Evolutionary conservation across 2,113 vertebrate genomes (phyloP).

Genomic region (Chaenocephalus aceratus): DNA sequence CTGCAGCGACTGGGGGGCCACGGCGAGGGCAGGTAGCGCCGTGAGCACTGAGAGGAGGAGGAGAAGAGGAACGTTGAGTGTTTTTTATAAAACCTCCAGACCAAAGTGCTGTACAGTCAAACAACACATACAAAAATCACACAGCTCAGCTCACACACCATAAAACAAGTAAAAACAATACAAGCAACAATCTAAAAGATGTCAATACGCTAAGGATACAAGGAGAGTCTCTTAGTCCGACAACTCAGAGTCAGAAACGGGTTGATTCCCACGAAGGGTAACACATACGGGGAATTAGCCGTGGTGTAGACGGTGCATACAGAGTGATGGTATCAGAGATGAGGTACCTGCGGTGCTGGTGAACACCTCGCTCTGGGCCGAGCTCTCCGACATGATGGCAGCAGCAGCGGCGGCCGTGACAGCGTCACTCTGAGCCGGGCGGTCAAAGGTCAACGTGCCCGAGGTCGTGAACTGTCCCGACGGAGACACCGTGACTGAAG

Average conservation of each 20-base stretch:
- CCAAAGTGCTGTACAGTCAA: too few relatives aligned
- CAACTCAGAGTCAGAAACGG: too few relatives aligned
- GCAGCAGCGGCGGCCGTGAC: slow-evolving; percentile 83
- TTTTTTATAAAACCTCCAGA: not conserved
- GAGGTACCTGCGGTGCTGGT: slow-evolving; percentile 88
- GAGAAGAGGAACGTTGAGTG: not conserved
- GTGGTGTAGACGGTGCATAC: too few relatives aligned
- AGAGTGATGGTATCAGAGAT: not conserved
- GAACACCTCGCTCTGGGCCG: slow-evolving; percentile 90
- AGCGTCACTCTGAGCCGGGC: slow-evolving; percentile 85
- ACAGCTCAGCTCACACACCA: too few relatives aligned
- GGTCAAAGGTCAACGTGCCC: slow-evolving; percentile 93
- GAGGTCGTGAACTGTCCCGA: slow-evolving; percentile 95
- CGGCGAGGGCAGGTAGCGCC: slow-evolving; percentile 89
- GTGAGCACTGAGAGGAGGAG: slow-evolving; percentile 84
- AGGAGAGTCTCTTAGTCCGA: not conserved
- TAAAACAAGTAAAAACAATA: too few relatives aligned
- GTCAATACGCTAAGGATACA: too few relatives aligned
- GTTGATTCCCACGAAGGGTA: too few relatives aligned
- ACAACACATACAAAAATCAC: too few relatives aligned
- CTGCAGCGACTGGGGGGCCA: slow-evolving; percentile 87
- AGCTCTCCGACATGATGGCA: slow-evolving; percentile 91
- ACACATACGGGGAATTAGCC: too few relatives aligned
- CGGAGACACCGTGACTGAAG: slow-evolving; percentile 93
- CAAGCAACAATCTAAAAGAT: too few relatives aligned